Percentiles rank a stretch among this genome's conserved stretches.
These are phyloP conservation scores for Clivina fossor DNA, from an alignment of 2,888 invertebrate genomes.

Conservation along the genomic window DNA sequence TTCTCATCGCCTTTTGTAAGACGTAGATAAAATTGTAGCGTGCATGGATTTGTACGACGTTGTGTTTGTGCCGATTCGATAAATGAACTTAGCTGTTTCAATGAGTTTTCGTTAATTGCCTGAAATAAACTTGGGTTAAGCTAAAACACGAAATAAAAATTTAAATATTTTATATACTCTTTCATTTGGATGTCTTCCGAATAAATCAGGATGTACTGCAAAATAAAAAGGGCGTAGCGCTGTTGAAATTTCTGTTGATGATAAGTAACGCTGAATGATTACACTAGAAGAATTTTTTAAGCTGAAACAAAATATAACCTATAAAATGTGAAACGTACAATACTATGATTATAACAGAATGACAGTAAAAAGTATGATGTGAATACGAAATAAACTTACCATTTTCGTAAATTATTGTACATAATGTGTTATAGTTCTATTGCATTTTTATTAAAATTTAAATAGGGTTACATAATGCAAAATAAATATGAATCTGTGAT, in stretches of 20 bases:
- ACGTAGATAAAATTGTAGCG: constrained; percentile 79
- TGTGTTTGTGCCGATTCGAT: constrained; percentile 75
- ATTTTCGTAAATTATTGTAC: constrained; percentile 55
- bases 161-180: constrained; percentile 66
- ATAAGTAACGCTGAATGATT: constrained; percentile 52
- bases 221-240: constrained; percentile 94
- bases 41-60: too few relatives aligned
- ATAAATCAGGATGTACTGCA: constrained; percentile 93
- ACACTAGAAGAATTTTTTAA: constrained; percentile 12
- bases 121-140: constrained; percentile 57
- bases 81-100: constrained; percentile 84
- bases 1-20: constrained; percentile 53
- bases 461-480: too few relatives aligned
- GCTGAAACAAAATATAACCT: constrained; percentile 24
- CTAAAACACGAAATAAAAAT: too few relatives aligned
- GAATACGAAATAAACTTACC: constrained; percentile 45
- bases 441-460: too few relatives aligned
- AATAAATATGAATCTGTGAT: too few relatives aligned
- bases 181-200: constrained; percentile 88
- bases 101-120: constrained; percentile 86
- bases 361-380: too few relatives aligned
- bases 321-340: too few relatives aligned
- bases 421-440: too few relatives aligned
- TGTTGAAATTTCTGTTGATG: constrained; percentile 82
- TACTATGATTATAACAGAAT: too few relatives aligned